Evolutionary conservation across 1,140 invertebrate genomes (phyloP).

Genomic region (Pogonomyrmex californicus): DNA sequence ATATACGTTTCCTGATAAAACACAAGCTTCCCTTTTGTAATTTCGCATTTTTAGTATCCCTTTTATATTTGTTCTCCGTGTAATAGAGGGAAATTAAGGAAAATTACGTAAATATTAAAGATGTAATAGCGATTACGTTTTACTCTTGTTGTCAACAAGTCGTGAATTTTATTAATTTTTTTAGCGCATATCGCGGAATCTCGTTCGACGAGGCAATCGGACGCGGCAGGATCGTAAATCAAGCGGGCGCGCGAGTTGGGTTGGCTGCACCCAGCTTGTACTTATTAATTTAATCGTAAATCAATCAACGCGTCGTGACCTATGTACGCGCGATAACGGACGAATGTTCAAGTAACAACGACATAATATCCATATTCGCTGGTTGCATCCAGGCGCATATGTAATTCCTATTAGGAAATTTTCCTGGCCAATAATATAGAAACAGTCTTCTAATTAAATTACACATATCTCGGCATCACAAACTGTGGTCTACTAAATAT

Average conservation of each 20-base stretch:
- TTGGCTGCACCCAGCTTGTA: slow-evolving; percentile 17
- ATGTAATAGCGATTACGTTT: not conserved
- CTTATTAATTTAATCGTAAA: slow-evolving; percentile 62
- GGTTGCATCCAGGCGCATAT: slow-evolving; percentile 2
- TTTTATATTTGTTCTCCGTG: not conserved
- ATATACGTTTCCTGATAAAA: not conserved
- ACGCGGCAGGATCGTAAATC: slow-evolving; percentile 5
- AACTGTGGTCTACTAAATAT: not conserved
- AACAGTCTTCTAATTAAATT: slow-evolving; percentile 11
- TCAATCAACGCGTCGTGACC: slow-evolving; percentile 46
- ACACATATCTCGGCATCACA: not conserved
- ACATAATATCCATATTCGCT: slow-evolving; percentile 30
- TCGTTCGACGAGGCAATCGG: slow-evolving; percentile 4
- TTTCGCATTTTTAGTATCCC: not conserved
- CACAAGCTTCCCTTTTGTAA: not conserved
- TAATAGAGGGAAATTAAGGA: not conserved
- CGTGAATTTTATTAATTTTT: slow-evolving; percentile 10
- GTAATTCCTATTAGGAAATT: slow-evolving; percentile 33
- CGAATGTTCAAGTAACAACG: slow-evolving; percentile 31
- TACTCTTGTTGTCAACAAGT: slow-evolving; percentile 2
- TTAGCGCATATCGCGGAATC: slow-evolving; percentile 22
- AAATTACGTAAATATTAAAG: not conserved
- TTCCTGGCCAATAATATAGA: not conserved
- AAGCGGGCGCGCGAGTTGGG: slow-evolving; percentile 1
- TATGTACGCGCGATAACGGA: slow-evolving; percentile 26